phyloP scores from a whole-genome alignment of 2,113 vertebrate genomes.

The Galbula dea region DNA sequence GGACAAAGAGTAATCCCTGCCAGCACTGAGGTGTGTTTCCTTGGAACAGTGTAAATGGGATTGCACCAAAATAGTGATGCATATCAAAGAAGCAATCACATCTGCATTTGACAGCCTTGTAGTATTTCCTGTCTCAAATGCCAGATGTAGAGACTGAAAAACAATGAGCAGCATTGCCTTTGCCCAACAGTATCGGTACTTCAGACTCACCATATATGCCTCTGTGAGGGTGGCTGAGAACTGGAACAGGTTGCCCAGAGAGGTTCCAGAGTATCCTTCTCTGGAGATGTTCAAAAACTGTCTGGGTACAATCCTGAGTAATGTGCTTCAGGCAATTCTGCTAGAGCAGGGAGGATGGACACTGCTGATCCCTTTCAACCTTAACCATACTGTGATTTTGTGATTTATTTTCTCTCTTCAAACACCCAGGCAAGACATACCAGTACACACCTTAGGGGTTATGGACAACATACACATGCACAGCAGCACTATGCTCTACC shows the following conservation, averaged over 20 bases:
- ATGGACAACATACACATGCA: fast-evolving
- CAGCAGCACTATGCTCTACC: background rate
- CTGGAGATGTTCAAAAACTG: too few relatives aligned
- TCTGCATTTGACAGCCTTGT: background rate
- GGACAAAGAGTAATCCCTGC: background rate
- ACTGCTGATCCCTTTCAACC: too few relatives aligned
- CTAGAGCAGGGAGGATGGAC: too few relatives aligned
- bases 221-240: too few relatives aligned
- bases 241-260: too few relatives aligned
- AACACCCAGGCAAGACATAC: background rate
- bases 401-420: background rate
- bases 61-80: background rate
- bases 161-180: background rate
- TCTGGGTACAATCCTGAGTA: too few relatives aligned
- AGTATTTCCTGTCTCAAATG: background rate
- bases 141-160: background rate
- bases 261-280: too few relatives aligned
- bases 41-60: background rate
- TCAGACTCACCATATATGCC: background rate
- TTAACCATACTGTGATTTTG: too few relatives aligned
- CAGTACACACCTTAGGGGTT: background rate
- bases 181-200: background rate
- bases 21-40: background rate
- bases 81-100: background rate
- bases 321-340: too few relatives aligned